These are phyloP conservation scores for Xerus inauris DNA, from an alignment of 2,113 vertebrate genomes.

Conservation along the genomic window DNA sequence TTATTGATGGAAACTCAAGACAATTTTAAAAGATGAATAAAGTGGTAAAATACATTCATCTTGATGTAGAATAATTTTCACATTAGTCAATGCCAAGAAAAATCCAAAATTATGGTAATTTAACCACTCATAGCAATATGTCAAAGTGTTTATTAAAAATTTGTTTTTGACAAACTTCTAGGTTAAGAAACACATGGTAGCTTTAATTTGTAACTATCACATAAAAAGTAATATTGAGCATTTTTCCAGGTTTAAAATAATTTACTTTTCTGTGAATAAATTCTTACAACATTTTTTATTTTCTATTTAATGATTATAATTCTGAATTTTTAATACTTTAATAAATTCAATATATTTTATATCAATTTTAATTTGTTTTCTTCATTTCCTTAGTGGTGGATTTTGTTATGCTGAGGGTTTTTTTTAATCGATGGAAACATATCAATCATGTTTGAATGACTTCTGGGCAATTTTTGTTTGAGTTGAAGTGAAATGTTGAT, in stretches of 20 bases:
- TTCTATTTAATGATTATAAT: not conserved
- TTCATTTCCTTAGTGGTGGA: not conserved
- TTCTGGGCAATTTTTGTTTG: not conserved
- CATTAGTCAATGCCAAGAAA: not conserved
- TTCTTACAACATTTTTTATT: not conserved
- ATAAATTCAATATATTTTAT: not conserved
- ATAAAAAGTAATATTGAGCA: not conserved
- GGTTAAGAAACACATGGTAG: not conserved
- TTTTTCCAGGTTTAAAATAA: not conserved
- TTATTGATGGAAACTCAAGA: not conserved
- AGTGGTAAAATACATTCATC: not conserved
- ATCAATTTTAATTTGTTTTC: not conserved
- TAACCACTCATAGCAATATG: not conserved
- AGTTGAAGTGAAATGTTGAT: not conserved
- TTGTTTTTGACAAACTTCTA: not conserved
- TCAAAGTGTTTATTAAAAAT: not conserved
- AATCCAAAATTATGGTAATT: not conserved
- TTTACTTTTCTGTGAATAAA: not conserved
- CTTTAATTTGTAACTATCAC: conserved; percentile 11
- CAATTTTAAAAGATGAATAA: not conserved
- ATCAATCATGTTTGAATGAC: not conserved
- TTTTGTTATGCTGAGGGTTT: not conserved
- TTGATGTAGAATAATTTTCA: not conserved
- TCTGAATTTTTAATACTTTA: not conserved
- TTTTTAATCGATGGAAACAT: not conserved